Base-by-base conservation (phyloP, 2,113 vertebrate species). In the Istiophorus platypterus region DNA sequence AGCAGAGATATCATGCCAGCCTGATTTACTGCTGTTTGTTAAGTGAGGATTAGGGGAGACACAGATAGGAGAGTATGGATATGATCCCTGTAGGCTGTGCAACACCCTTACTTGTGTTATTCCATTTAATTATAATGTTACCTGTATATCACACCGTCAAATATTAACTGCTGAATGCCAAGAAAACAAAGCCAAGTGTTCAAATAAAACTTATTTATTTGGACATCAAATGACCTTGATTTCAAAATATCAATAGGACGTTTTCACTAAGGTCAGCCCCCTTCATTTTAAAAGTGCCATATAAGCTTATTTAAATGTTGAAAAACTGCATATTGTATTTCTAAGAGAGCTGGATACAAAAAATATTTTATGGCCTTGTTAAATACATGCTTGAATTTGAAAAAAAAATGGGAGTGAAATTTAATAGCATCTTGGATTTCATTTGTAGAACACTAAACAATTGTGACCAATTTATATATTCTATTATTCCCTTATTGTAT, bases 11-110 rank as follows among this genome's bases (percentile, higher is more conserved):
- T 72, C 27, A 82, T 59, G 39, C 22, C 80, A 84, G 47, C 15
- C 58, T 45, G 86, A 85, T 86, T 72, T 82, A 84, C 72, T 47
- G 14, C 39, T 41, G 29, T 81, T 72, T 81, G 66, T 72, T 69
- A 62, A 78, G 65, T 42, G 66, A 61, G 62, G 85, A 76, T 84
- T 64, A 76, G 45, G 17, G 41, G 20, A 64, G 69, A 68, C 61
- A 70, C 3, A 41, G 72, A 73, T 72, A 70, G 76, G 26, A 77
- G 42, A 76, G 56, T 34, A 41, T 64, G 27, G 56, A 78, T 76
- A 54, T 80, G 72, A 79, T 87, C 17, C 24, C 64, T 10, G 27
- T 34, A 61, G 6, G 8, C 14, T 47, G 12, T 61, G 63, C 41
- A 56, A 5, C 37, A 67, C 54, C 34, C 0, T 1, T 1, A 31